Evolutionary conservation across 2,113 vertebrate species (phyloP).

Genomic region (Lepisosteus osseus): DNA sequence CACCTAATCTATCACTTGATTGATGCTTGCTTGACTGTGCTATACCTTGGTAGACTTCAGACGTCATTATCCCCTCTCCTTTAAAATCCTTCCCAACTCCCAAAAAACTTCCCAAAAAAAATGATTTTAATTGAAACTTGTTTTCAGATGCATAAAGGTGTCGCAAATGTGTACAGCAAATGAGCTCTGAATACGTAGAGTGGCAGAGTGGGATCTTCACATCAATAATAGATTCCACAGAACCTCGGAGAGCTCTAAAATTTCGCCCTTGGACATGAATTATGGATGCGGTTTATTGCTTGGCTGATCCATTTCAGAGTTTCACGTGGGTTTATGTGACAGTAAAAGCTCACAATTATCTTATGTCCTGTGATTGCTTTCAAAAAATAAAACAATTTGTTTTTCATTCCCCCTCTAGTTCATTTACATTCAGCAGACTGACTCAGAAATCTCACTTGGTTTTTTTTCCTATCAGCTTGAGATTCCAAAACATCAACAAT

Average conservation of each 20-base stretch:
- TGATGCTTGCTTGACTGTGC: background rate
- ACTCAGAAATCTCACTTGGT: too few relatives aligned
- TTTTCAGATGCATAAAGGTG: conserved; percentile 59
- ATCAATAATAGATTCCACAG: conserved; percentile 85
- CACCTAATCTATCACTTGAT: conserved; percentile 5
- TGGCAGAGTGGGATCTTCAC: conserved; percentile 65
- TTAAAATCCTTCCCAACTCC: conserved; percentile 51
- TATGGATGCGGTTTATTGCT: conserved; percentile 85
- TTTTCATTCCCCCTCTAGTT: too few relatives aligned
- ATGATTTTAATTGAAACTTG: conserved; percentile 61
- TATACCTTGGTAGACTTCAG: conserved; percentile 33
- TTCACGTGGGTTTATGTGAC: conserved; percentile 66
- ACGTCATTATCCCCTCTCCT: conserved; percentile 51
- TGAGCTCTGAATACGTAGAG: conserved; percentile 68
- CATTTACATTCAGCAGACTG: too few relatives aligned
- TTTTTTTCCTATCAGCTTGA: too few relatives aligned
- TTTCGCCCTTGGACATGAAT: conserved; percentile 82
- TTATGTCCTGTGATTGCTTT: conserved; percentile 44
- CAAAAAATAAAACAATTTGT: too few relatives aligned
- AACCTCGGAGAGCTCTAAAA: conserved; percentile 75
- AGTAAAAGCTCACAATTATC: conserved; percentile 70
- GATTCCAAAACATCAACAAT: too few relatives aligned
- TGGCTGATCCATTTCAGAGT: conserved; percentile 67
- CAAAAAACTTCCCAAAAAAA: conserved; percentile 14
- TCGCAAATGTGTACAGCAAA: conserved; percentile 54